Percentiles rank a stretch among this genome's conserved stretches.
phyloP scores from a whole-genome alignment of 1,140 invertebrate genomes.

The Colletes latitarsis region DNA sequence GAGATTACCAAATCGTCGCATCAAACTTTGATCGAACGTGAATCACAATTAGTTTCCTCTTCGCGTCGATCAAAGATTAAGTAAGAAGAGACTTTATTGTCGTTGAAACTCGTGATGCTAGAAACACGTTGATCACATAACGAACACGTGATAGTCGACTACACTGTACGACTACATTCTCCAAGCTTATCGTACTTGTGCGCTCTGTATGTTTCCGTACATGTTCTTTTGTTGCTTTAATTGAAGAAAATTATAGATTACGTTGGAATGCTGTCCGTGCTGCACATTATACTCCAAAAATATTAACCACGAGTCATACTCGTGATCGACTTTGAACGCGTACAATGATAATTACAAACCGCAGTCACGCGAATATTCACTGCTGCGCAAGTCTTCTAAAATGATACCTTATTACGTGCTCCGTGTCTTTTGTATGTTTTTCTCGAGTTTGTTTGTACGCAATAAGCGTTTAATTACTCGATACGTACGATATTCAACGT shows the following conservation, averaged over 20 bases:
- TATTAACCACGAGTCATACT: conserved; percentile 12
- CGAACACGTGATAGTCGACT: neutral
- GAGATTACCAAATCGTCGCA: too few species aligned
- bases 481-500: neutral
- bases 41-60: neutral
- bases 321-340: conserved; percentile 23
- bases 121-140: neutral
- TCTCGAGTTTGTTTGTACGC: neutral
- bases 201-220: neutral
- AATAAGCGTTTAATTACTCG: neutral
- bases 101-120: too few species aligned
- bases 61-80: neutral
- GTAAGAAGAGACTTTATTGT: neutral
- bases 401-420: neutral
- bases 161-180: neutral
- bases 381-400: neutral
- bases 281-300: conserved; percentile 12
- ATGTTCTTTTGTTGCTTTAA: conserved; percentile 18
- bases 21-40: neutral
- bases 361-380: conserved; percentile 4
- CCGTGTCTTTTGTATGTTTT: neutral
- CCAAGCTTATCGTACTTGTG: neutral
- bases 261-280: neutral
- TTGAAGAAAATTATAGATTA: conserved; percentile 29
- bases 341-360: neutral